Conservation (phyloP, 1,140 invertebrate genomes). For the Drosophila punjabiensis region DNA sequence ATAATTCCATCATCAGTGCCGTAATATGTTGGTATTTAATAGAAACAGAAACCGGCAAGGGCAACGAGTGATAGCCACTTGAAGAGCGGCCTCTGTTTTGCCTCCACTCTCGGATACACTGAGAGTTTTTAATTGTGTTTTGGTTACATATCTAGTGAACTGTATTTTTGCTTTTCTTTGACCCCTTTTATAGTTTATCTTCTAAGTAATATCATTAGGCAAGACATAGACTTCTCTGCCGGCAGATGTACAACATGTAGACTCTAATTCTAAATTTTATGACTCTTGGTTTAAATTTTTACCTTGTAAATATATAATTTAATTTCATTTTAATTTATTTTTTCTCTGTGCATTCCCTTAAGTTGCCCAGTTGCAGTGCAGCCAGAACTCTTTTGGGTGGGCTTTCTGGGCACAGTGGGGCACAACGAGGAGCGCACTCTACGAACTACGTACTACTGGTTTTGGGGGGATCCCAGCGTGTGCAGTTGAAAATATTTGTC, state of each 20-base stretch:
- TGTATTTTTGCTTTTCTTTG: too few species aligned
- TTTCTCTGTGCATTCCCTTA: conserved; percentile 34
- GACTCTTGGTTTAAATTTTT: too few species aligned
- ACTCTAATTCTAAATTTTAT: too few species aligned
- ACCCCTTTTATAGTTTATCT: too few species aligned
- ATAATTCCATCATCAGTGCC: conserved; percentile 77
- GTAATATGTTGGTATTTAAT: conserved; percentile 28
- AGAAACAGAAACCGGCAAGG: conserved; percentile 62
- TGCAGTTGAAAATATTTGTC: conserved; percentile 47
- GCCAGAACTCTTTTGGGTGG: conserved; percentile 62
- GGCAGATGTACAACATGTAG: too few species aligned
- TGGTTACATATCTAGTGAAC: too few species aligned
- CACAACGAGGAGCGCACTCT: conserved; percentile 42
- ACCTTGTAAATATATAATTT: not conserved
- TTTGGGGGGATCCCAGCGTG: conserved; percentile 46
- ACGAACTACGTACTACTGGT: conserved; percentile 24
- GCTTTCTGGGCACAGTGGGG: conserved; percentile 76
- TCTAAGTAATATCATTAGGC: too few species aligned
- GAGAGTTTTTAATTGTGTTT: not conserved
- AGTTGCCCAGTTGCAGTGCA: conserved; percentile 34
- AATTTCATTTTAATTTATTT: too few species aligned
- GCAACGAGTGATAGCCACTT: conserved; percentile 83
- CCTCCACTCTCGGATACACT: conserved; percentile 28
- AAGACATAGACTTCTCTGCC: too few species aligned
- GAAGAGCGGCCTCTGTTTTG: conserved; percentile 34